These are phyloP conservation scores for Mongoloraphidia duomilia DNA, from an alignment of 2,888 invertebrate species.

Conservation along the genomic window DNA sequence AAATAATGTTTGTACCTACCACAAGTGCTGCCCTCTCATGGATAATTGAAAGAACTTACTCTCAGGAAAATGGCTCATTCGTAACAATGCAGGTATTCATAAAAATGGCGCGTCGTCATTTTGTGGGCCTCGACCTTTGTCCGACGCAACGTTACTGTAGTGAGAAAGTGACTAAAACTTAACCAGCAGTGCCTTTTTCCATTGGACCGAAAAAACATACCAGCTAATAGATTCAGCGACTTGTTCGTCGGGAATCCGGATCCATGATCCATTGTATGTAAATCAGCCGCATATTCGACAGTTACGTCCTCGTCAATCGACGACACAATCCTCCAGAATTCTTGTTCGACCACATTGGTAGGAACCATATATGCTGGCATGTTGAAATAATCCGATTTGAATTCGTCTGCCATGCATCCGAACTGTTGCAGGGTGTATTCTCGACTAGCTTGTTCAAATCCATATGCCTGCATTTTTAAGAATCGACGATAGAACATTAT, in stretches of 20 bases:
- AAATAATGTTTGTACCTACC: no score
- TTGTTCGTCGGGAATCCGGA: slow-evolving; percentile 60
- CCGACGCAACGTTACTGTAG: no score
- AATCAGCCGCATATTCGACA: slow-evolving; percentile 67
- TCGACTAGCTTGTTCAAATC: slow-evolving; percentile 59
- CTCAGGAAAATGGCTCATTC: no score
- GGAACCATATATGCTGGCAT: slow-evolving; percentile 51
- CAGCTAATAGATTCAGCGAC: slow-evolving; percentile 41
- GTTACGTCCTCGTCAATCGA: slow-evolving; percentile 58
- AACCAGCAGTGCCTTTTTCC: no score
- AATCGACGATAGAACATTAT: no score
- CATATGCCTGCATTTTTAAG: slow-evolving; percentile 55
- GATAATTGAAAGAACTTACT: no score
- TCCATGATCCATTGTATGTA: slow-evolving; percentile 61
- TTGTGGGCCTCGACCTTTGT: no score
- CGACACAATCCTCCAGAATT: slow-evolving; percentile 64
- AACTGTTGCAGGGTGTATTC: slow-evolving; percentile 59
- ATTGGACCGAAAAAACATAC: no score
- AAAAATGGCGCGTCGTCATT: no score
- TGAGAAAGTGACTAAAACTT: no score
- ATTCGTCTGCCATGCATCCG: slow-evolving; percentile 65
- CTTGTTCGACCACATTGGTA: slow-evolving; percentile 47
- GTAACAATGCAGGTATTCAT: no score
- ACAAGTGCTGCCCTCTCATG: no score
- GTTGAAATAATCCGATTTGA: slow-evolving; percentile 61